phyloP scores from a whole-genome alignment of 2,888 invertebrate species.

The Atethmia centrago region DNA sequence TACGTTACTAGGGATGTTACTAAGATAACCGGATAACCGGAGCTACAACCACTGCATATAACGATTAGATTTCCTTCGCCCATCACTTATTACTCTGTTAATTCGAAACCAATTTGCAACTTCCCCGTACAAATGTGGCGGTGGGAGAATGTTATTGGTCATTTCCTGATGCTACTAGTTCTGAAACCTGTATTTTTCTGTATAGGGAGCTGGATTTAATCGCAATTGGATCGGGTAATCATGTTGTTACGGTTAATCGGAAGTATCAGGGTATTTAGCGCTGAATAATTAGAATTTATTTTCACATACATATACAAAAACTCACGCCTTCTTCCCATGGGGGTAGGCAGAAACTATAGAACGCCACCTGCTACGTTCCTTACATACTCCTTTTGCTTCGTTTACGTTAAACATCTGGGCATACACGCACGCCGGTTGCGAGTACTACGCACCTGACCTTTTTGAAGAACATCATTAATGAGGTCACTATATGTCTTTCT shows the following conservation, averaged over 20 bases:
- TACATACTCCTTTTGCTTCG: too few relatives aligned
- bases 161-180: conserved; percentile 54
- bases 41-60: conserved; percentile 27
- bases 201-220: conserved; percentile 32
- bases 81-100: conserved; percentile 56
- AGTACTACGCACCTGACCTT: too few relatives aligned
- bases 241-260: conserved; percentile 24
- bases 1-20: conserved; percentile 47
- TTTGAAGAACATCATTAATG: too few relatives aligned
- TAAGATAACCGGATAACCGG: conserved; percentile 45
- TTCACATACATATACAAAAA: too few relatives aligned
- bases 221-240: conserved; percentile 38
- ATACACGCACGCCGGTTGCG: too few relatives aligned
- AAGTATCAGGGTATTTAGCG: not conserved
- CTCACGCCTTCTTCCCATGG: too few relatives aligned
- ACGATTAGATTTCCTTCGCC: conserved; percentile 56
- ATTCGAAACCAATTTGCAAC: conserved; percentile 73
- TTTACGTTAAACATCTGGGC: too few relatives aligned
- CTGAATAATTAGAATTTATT: conserved; percentile 28
- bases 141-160: conserved; percentile 54
- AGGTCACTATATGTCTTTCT: too few relatives aligned
- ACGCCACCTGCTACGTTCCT: too few relatives aligned
- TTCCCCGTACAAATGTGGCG: conserved; percentile 61
- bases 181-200: conserved; percentile 39
- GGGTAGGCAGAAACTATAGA: too few relatives aligned